Percentiles rank a stretch among this genome's conserved stretches.
Evolutionary conservation across 2,888 invertebrate species (phyloP).

Genomic region (Diaphora mendica): DNA sequence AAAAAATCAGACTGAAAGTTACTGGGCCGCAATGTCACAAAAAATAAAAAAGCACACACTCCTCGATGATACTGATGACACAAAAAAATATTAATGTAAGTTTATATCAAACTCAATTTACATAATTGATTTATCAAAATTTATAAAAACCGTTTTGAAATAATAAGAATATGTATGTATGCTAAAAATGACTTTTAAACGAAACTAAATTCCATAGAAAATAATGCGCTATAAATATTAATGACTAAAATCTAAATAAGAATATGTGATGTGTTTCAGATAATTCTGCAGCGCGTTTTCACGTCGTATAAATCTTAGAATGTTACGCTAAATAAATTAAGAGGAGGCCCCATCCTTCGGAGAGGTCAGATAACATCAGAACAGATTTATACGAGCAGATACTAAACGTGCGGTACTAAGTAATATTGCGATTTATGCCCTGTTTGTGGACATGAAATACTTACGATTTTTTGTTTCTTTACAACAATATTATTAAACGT

Average conservation of each 20-base stretch:
- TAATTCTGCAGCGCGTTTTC: constrained; percentile 32
- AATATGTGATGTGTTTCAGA: constrained; percentile 27
- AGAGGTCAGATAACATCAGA: constrained; percentile 67
- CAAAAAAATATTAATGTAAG: background rate
- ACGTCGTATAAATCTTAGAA: constrained; percentile 54
- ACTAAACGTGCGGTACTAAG: constrained; percentile 29
- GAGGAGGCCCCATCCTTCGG: constrained; percentile 52
- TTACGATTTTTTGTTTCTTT: constrained; percentile 2
- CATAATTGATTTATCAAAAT: background rate
- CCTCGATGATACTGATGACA: background rate
- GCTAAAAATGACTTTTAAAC: background rate
- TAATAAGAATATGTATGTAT: background rate
- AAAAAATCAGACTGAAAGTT: too few relatives aligned
- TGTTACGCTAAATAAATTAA: constrained; percentile 64
- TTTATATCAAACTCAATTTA: background rate
- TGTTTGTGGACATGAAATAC: constrained; percentile 3
- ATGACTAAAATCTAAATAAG: constrained; percentile 8
- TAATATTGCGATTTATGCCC: constrained; percentile 33
- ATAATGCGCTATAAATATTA: constrained; percentile 14
- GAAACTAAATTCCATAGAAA: constrained; percentile 3
- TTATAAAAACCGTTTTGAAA: background rate
- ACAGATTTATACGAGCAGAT: constrained; percentile 65
- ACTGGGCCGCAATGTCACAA: background rate
- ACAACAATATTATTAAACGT: background rate
- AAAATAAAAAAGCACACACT: background rate